These are phyloP conservation scores for Penaeus vannamei DNA, from an alignment of 1,140 invertebrate genomes.

Conservation along the genomic window DNA sequence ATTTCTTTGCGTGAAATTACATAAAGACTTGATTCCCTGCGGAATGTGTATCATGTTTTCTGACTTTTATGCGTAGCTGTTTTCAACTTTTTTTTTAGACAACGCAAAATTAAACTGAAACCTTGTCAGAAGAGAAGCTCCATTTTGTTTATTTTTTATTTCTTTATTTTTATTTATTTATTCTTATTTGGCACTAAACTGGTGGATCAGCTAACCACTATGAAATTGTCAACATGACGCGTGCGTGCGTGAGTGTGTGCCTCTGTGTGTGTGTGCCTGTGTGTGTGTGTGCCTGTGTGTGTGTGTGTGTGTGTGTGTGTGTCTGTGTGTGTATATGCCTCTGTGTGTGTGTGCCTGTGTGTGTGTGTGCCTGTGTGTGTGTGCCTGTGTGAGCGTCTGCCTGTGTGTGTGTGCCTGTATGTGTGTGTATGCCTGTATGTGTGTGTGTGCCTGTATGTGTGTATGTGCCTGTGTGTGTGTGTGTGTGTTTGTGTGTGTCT, in stretches of 20 bases:
- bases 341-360: slow-evolving; percentile 10
- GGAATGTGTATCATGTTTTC: no score
- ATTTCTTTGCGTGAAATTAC: no score
- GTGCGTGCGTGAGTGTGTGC: slow-evolving; percentile 23
- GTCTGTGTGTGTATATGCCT: background rate
- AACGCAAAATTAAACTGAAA: no score
- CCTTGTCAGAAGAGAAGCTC: no score
- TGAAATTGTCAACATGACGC: no score
- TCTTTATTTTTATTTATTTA: background rate
- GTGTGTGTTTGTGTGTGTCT: slow-evolving; percentile 35
- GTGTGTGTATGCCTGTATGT: background rate
- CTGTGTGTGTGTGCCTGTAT: background rate
- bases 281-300: slow-evolving; percentile 33
- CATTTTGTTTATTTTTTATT: no score
- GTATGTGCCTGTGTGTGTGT: slow-evolving; percentile 37
- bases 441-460: slow-evolving; percentile 21
- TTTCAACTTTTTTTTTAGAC: no score
- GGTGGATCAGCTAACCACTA: no score
- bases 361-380: slow-evolving; percentile 28
- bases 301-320: slow-evolving; percentile 43
- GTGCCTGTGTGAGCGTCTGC: slow-evolving; percentile 25
- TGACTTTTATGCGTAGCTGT: no score
- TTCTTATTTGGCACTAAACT: background rate
- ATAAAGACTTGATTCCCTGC: no score
- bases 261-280: slow-evolving; percentile 25